Base-by-base conservation (phyloP, 1,140 invertebrate genomes). In the Choristoneura fumiferana region DNA sequence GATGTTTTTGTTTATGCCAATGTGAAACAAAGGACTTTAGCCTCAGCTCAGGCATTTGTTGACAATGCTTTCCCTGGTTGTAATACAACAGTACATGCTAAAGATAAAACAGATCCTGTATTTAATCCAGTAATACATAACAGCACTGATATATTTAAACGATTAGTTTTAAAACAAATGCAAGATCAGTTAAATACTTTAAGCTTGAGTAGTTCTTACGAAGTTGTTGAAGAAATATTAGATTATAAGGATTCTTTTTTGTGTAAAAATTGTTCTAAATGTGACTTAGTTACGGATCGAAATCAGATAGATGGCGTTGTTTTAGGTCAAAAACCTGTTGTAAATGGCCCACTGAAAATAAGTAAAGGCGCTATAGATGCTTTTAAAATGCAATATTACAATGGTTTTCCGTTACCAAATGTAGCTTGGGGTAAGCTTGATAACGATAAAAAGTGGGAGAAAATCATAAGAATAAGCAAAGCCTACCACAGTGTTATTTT, bases 311-410 rank as follows among this genome's bases (percentile, higher is more conserved):
- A 70, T 14, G 72, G 70, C 9, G 6, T 54, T 45, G 54, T 68
- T 72, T 22, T 69, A 43, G 76, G 75, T 0, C 40, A 73, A 37
- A 80, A 86, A 62, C 81, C 81, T 0, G 57, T 82, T 56, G 38
- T 85, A 4, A 54, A 60, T 13, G 85, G 85, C 9, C 77, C 85
- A 5, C 62, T 88, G 8, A 60, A 56, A 9, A 63, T 79, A 8
- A 69, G 69, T 2, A 88, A 86, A 60, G 53, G 63, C 0, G 63
- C 79, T 18, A 67, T 85, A 5, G 85, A 88, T 57, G 59, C 71
- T 0, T 88, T 85, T 62, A 39, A 81, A n/a, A 88, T 88, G 85
- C 72, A 76, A 34, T 84, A 74, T 39, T 88, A 85, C 34, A 76
- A 84, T 62, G 83, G 81, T 0, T 65, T 64, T 40, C 61, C 71